Evolutionary conservation across 1,140 invertebrate genomes (phyloP), one percentile per base, ranked within the genome.

Genomic region (Conopomorpha cramerella): DNA sequence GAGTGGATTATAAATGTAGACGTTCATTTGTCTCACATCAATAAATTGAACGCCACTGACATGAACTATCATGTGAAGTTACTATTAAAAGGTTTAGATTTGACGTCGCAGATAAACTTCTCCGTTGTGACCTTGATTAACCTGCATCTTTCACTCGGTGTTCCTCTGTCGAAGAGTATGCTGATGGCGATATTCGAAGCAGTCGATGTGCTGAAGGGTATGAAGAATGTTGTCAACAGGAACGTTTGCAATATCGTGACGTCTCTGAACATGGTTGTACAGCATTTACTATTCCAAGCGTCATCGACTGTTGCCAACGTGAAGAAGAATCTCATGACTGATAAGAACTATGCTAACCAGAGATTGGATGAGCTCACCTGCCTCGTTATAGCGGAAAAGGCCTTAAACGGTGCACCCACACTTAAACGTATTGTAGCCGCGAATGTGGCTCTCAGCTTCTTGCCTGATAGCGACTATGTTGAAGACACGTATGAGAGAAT

Each of bases 141-240:
- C 77, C 72, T 95, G 25, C 92, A 96, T 64, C 83, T 88, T 1
- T 76, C 81, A 8, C 76, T 92, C 19, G 81, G 84, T 26, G 84
- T 86, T 54, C 88, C 93, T 11, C 86, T 96, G 73, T 86, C 85
- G 1, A 91, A 92, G 63, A 85, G 83, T 15, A 83, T 86, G 23
- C 84, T 93, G 2, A 78, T 90, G 25, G 81, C 82, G 11, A 68
- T 96, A 16, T 96, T 92, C 74, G 83, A 85, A 57, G 72, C 95
- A 8, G 81, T 93, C 18, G 92, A 96, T 68, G 70, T 93, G 8
- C 71, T 96, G 6, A 94, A 94, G 74, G 82, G 84, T 10, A 81
- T 95, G 46, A 83, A 89, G 61, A 81, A 82, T 39, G 82, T 64
- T 8, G 81, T 87, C 30, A 81, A 78, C 2, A 67, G 83, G 30